Conservation (phyloP, 2,113 vertebrate genomes). For the Willisornis vidua region DNA sequence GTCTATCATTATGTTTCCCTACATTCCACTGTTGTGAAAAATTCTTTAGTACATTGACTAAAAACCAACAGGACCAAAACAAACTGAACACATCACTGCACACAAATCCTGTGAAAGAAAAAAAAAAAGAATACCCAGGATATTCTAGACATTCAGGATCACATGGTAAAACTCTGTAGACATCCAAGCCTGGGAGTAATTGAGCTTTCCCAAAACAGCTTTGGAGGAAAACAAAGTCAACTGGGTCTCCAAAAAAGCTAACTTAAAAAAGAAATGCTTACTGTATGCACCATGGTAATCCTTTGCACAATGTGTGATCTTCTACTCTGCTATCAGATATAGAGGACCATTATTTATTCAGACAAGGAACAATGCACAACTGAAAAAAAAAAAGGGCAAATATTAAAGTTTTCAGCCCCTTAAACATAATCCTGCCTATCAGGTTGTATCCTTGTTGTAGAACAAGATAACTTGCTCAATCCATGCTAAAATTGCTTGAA, state of each 20-base stretch:
- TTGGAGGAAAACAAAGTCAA: background rate
- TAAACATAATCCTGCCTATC: background rate
- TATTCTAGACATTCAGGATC: background rate
- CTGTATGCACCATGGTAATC: background rate
- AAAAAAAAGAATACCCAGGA: background rate
- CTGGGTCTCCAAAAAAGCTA: background rate
- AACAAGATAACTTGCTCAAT: slow-evolving; percentile 34
- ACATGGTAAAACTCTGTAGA: background rate
- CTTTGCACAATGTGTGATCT: background rate
- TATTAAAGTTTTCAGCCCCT: background rate
- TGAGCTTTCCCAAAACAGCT: background rate
- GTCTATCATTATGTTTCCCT: background rate
- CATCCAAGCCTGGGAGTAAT: background rate
- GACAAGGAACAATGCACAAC: background rate
- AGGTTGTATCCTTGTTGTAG: background rate
- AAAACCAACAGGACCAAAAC: background rate
- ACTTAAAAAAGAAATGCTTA: background rate
- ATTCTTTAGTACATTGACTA: background rate
- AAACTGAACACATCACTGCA: background rate
- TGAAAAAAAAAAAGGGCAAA: background rate
- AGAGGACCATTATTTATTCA: background rate
- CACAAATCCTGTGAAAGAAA: background rate
- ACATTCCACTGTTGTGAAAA: background rate
- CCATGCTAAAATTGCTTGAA: slow-evolving; percentile 57
- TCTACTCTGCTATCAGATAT: background rate